Base-by-base conservation (phyloP, 2,113 vertebrate genomes). In the Papio anubis region DNA sequence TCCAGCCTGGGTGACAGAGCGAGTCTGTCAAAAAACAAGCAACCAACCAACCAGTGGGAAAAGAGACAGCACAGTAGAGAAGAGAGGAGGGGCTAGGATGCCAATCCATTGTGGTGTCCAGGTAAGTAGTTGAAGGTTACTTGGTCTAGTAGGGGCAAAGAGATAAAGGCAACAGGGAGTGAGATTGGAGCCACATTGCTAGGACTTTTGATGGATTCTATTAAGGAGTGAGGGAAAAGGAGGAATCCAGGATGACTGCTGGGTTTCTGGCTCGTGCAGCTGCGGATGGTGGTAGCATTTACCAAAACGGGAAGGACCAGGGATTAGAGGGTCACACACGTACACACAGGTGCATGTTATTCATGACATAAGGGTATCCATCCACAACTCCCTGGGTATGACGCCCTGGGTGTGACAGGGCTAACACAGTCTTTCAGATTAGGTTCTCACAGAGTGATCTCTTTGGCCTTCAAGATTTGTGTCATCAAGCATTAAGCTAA, bases 401-500 rank as follows among this genome's bases (percentile, higher is more conserved):
- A 82, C 7, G 27, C 35, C 16, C 52, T 90, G 57, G 5, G 52
- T 72, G 18, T 79, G 38, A 82, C 25, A 8, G 43, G 70, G 80
- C 27, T 93, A 75, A n/a, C 38, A 85, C 0, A 81, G 57, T 8
- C 72, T 89, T 87, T 90, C n/a, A 43, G 23, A 43, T 70, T 45
- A 80, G 64, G 20, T 85, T 91, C 64, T 94, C 92, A 48, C n/a
- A 85, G 43, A 88, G 64, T 43, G 50, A 85, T 75, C 61, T 87
- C 85, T 90, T 73, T 84, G 75, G 27, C 48, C 57, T 94, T 88
- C 59, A 95, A 92, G 40, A 64, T 86, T n/a, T 95, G 17, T 92
- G 68, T 81, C 75, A 57, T 61, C 45, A 97, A 92, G 90, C 73
- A 93, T 87, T 89, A 87, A 90, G 43, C 20, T 76, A 95, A 95